Evolutionary conservation across 2,113 vertebrate species (phyloP).

Genomic region (Laticauda colubrina): DNA sequence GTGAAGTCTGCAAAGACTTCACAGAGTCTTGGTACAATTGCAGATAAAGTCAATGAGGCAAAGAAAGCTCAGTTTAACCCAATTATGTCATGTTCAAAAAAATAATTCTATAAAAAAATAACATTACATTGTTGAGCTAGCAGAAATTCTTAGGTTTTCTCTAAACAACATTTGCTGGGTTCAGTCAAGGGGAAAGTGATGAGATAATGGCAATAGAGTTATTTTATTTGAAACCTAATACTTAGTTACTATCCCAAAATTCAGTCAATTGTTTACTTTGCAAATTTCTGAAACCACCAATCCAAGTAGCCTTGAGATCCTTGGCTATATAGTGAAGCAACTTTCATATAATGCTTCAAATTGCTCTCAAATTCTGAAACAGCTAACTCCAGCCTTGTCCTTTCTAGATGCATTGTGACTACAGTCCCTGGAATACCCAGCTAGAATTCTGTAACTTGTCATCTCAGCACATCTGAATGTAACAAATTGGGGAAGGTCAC

Average conservation of each 20-base stretch:
- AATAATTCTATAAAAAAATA: neutral
- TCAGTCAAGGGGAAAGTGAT: neutral
- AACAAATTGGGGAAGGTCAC: neutral
- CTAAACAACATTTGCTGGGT: neutral
- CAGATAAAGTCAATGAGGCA: neutral
- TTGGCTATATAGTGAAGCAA: neutral
- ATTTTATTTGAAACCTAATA: neutral
- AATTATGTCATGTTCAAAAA: neutral
- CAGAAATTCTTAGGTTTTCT: neutral
- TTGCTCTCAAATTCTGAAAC: neutral
- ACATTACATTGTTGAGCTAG: neutral
- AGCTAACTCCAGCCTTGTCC: neutral
- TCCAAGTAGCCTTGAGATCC: neutral
- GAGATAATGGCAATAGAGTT: neutral
- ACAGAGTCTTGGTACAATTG: neutral
- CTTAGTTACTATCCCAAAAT: neutral
- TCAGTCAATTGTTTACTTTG: neutral
- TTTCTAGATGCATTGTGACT: neutral
- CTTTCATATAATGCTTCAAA: neutral
- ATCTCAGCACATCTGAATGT: neutral
- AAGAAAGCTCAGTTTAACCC: neutral
- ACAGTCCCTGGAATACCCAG: neutral
- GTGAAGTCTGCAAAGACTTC: neutral
- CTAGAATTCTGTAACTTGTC: neutral
- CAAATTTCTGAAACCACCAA: neutral